Evolutionary conservation across 2,113 vertebrate species (phyloP).

Genomic region (Meleagris gallopavo): DNA sequence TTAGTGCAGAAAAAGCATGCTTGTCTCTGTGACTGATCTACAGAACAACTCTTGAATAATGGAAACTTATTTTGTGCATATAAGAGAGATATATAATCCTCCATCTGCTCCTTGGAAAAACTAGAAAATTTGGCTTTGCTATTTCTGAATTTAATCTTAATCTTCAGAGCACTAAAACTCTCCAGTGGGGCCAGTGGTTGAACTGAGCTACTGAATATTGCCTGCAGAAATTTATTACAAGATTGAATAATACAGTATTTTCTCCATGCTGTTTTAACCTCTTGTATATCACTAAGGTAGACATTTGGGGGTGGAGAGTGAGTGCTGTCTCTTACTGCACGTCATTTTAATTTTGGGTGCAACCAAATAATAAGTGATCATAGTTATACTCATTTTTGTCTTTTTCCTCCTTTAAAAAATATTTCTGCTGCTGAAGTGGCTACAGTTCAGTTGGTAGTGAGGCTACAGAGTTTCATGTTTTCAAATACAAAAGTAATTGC

Average conservation of each 20-base stretch:
- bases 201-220: constrained; percentile 55
- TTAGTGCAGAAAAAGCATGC: constrained; percentile 62
- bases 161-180: constrained; percentile 59
- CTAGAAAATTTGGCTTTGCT: constrained; percentile 57
- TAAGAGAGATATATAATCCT: constrained; percentile 36
- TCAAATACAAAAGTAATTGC: not conserved
- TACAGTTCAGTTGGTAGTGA: not conserved
- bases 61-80: constrained; percentile 60
- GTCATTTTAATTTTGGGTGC: not conserved
- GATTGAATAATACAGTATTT: constrained; percentile 43
- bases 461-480: not conserved
- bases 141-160: constrained; percentile 66
- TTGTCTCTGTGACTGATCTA: constrained; percentile 69
- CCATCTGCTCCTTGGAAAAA: constrained; percentile 47
- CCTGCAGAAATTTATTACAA: constrained; percentile 55
- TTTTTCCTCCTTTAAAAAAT: constrained; percentile 2
- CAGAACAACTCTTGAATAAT: constrained; percentile 63
- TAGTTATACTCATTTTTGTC: not conserved
- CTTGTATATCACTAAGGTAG: not conserved
- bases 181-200: constrained; percentile 53
- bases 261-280: constrained; percentile 8
- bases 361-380: not conserved
- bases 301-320: not conserved
- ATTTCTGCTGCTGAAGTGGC: not conserved
- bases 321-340: not conserved